Base-by-base conservation (phyloP, 2,888 invertebrate genomes). In the Syrista parreyssii region DNA sequence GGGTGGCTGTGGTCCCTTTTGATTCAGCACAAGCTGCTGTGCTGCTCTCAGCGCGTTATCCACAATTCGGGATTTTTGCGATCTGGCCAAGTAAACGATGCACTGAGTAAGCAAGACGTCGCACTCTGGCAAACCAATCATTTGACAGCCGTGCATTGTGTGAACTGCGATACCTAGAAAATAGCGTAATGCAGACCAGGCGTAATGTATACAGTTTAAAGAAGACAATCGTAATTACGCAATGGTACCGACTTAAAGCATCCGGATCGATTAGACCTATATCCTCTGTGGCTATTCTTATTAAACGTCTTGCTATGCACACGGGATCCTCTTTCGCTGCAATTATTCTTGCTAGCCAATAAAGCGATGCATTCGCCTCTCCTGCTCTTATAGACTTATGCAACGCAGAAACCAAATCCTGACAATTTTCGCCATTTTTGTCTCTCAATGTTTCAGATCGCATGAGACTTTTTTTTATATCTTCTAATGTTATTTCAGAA, bases 51-150 rank as follows among this genome's bases (percentile, higher is more conserved):
- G 96, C 92, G 75, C 92, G 91, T 73, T 90, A 86, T 88, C 81
- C 77, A 85, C 15, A 33, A 81, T 76, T n/a, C 75, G 69, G 30
- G 95, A 95, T 88, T 96, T 96, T 11, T 94, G 94, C 4, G 96
- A 95, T 84, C 95, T 92, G 1, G 96, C 94, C 74, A 96, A 91
- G 87, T 96, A 94, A 77, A 96, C 94, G 1, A 95, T 95, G 87
- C 95, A 95, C 87, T 97, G 96, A 12, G 95, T 95, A 31, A 97
- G 90, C 78, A 96, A 91, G 12, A 96, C 94, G 88, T 96, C 95
- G 85, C 95, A 94, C 87, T 97, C 96, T 0, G 96, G 96, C 95
- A 95, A 95, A 23, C 96, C 97, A 72, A 97, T 92, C 75, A 95
- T 92, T 87, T 96, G 95, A 87, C 96, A 96, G 2, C 95, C 96